A percentile compares a stretch with the other conserved stretches of the same genome.
Conservation (phyloP, 2,797 vertebrate species). For the Nannoperca australis region DNA sequence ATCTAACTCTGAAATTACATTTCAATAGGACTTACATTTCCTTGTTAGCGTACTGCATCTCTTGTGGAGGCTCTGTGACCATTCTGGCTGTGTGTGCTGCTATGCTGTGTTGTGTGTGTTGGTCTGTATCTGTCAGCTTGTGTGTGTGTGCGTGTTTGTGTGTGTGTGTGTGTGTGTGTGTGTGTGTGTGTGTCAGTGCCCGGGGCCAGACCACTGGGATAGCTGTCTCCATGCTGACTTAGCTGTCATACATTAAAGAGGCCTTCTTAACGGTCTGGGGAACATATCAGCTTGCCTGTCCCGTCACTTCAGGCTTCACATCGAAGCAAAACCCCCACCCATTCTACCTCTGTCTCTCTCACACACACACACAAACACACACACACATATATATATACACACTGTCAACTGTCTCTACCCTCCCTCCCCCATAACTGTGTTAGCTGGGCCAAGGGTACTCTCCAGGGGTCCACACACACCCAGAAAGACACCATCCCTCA, state of each 20-base stretch:
- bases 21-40: slow-evolving; percentile 76
- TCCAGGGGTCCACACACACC: slow-evolving; percentile 58
- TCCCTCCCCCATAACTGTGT: slow-evolving; percentile 5
- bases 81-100: slow-evolving; percentile 68
- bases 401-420: slow-evolving; percentile 15
- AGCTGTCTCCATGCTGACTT: slow-evolving; percentile 80
- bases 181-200: slow-evolving; percentile 60
- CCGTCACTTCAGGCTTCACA: slow-evolving; percentile 70
- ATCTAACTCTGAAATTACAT: slow-evolving; percentile 30
- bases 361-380: neutral
- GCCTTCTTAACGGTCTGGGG: slow-evolving; percentile 76
- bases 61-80: slow-evolving; percentile 67
- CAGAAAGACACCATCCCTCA: slow-evolving; percentile 61
- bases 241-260: slow-evolving; percentile 82
- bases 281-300: slow-evolving; percentile 73
- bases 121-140: slow-evolving; percentile 72
- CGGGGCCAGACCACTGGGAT: slow-evolving; percentile 74
- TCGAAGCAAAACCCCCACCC: slow-evolving; percentile 35
- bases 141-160: slow-evolving; percentile 47
- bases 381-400: slow-evolving; percentile 1
- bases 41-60: slow-evolving; percentile 65
- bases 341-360: neutral
- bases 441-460: slow-evolving; percentile 54
- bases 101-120: slow-evolving; percentile 67
- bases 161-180: slow-evolving; percentile 40